These are phyloP conservation scores for Elaphurus davidianus DNA, from an alignment of 2,113 vertebrate species.

Conservation along the genomic window DNA sequence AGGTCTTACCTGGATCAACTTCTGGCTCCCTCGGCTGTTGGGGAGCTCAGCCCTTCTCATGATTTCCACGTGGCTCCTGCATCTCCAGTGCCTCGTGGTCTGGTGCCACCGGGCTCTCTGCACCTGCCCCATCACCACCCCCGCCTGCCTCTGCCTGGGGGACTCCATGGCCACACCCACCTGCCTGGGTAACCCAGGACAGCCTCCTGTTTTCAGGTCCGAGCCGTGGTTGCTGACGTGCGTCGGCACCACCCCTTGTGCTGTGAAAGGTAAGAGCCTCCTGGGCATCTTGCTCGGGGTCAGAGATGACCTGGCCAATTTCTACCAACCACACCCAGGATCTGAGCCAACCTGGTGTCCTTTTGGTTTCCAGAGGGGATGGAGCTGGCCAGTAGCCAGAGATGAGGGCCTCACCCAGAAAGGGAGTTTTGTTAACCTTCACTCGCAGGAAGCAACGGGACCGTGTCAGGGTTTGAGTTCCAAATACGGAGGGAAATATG, in stretches of 20 bases:
- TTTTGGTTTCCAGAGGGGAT: background rate
- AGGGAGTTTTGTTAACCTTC: background rate
- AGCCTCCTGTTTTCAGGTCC: background rate
- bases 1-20: background rate
- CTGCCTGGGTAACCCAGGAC: background rate
- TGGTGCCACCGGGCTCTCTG: background rate
- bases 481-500: background rate
- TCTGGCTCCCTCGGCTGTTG: background rate
- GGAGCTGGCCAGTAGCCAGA: background rate
- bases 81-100: background rate
- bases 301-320: background rate
- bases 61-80: background rate
- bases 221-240: background rate
- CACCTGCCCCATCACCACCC: background rate
- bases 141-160: background rate
- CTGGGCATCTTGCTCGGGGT: background rate
- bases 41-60: background rate
- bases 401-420: background rate
- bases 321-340: background rate
- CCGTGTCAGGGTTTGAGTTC: background rate
- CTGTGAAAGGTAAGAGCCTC: background rate
- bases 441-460: background rate
- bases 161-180: accelerated
- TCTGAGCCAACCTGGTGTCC: background rate
- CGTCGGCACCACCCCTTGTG: background rate